Percentiles rank a stretch among this genome's conserved stretches.
These are phyloP conservation scores for Allolobophora icterica DNA, from an alignment of 2,888 invertebrate species.

Conservation along the genomic window DNA sequence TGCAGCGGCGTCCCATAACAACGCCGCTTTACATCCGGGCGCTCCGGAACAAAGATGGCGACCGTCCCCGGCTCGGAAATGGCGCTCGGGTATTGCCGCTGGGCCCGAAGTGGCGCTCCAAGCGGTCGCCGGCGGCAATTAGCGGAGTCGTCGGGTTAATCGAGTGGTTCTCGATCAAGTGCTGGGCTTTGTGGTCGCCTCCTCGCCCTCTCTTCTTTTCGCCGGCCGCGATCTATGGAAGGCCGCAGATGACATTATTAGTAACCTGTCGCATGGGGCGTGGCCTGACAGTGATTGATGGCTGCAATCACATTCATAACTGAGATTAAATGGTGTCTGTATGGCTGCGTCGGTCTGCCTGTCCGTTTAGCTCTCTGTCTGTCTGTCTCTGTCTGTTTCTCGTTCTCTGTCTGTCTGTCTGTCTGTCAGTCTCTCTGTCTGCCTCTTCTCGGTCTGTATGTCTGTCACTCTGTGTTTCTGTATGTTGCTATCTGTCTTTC, in stretches of 20 bases:
- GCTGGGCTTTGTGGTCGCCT: neutral
- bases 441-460: neutral
- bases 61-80: neutral
- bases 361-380: too few relatives aligned
- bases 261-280: conserved; percentile 7
- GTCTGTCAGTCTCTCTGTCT: neutral
- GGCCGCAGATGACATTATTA: neutral
- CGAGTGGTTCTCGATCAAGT: conserved; percentile 27
- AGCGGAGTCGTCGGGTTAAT: conserved; percentile 26
- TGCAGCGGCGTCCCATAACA: neutral
- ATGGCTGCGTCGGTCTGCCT: neutral
- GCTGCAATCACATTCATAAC: conserved; percentile 17
- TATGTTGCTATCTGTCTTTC: neutral
- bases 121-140: conserved; percentile 21
- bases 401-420: neutral
- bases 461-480: neutral
- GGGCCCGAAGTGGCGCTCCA: conserved; percentile 7
- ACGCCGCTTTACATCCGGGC: neutral
- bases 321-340: neutral
- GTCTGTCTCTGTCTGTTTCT: neutral
- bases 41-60: neutral
- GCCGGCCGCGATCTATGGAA: neutral
- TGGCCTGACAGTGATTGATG: neutral
- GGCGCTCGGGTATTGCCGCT: neutral
- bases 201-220: neutral